Percentiles rank a stretch among this genome's conserved stretches.
These are phyloP conservation scores for Mantis religiosa DNA, from an alignment of 2,888 invertebrate species.

Conservation along the genomic window DNA sequence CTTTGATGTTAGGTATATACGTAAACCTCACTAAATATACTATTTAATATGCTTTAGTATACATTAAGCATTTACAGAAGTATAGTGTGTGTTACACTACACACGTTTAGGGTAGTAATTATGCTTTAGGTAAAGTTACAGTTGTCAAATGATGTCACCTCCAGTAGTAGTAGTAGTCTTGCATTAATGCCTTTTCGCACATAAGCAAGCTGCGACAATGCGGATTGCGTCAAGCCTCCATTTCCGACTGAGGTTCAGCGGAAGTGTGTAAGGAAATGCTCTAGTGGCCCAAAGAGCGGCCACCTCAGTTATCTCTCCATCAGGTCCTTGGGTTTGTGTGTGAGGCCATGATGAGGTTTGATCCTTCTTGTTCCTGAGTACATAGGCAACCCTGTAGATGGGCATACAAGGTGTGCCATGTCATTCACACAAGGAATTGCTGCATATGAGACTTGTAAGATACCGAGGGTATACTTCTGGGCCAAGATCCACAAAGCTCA, in stretches of 20 bases:
- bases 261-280: constrained; percentile 33
- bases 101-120: no score
- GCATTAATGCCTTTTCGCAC: constrained; percentile 32
- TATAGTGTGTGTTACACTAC: no score
- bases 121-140: no score
- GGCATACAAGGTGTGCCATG: neutral
- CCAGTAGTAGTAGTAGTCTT: no score
- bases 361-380: neutral
- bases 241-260: constrained; percentile 38
- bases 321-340: no score
- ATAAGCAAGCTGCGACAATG: constrained; percentile 45
- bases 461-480: neutral
- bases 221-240: constrained; percentile 41
- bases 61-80: no score
- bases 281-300: neutral
- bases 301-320: no score
- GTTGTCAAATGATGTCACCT: no score
- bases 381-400: neutral
- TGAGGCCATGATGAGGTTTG: no score
- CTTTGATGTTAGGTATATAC: no score
- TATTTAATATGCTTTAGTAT: no score
- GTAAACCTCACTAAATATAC: no score
- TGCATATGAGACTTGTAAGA: neutral
- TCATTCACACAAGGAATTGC: neutral
- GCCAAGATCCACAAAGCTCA: neutral